Percentiles rank a stretch among this genome's conserved stretches.
Evolutionary conservation across 2,888 invertebrate genomes (phyloP).

Genomic region (Unio pictorum): DNA sequence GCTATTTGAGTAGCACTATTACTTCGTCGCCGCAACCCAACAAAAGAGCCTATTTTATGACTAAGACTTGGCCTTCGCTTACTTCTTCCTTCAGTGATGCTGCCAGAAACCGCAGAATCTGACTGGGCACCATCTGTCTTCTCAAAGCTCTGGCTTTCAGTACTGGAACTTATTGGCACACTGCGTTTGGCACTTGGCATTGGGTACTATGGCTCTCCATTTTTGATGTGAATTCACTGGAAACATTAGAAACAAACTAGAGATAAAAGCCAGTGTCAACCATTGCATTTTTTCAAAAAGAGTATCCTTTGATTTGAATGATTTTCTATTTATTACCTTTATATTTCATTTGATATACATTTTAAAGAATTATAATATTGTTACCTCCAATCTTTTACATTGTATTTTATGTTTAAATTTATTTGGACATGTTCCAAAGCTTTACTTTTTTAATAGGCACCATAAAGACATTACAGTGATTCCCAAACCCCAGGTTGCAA

Average conservation of each 20-base stretch:
- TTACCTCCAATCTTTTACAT: too few relatives aligned
- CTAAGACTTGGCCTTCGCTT: conserved; percentile 75
- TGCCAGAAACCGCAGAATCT: conserved; percentile 86
- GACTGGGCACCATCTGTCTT: conserved; percentile 90
- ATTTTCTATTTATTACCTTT: too few relatives aligned
- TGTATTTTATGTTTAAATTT: too few relatives aligned
- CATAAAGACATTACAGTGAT: too few relatives aligned
- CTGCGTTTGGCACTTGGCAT: conserved; percentile 53
- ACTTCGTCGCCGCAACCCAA: conserved; percentile 87
- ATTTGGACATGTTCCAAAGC: too few relatives aligned
- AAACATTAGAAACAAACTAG: conserved; percentile 9
- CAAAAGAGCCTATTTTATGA: conserved; percentile 71
- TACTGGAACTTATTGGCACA: conserved; percentile 42
- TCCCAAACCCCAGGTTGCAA: too few relatives aligned
- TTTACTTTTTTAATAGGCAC: too few relatives aligned
- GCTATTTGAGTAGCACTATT: conserved; percentile 95
- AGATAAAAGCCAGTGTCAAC: too few relatives aligned
- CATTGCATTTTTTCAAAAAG: too few relatives aligned
- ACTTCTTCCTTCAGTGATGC: conserved; percentile 72
- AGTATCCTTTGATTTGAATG: too few relatives aligned
- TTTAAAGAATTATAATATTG: too few relatives aligned
- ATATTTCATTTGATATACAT: too few relatives aligned
- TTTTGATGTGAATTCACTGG: conserved; percentile 71
- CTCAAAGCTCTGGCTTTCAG: conserved; percentile 56
- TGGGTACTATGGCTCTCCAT: conserved; percentile 68